Evolutionary conservation across 2,797 vertebrate species (phyloP).

Genomic region (Falco cherrug): DNA sequence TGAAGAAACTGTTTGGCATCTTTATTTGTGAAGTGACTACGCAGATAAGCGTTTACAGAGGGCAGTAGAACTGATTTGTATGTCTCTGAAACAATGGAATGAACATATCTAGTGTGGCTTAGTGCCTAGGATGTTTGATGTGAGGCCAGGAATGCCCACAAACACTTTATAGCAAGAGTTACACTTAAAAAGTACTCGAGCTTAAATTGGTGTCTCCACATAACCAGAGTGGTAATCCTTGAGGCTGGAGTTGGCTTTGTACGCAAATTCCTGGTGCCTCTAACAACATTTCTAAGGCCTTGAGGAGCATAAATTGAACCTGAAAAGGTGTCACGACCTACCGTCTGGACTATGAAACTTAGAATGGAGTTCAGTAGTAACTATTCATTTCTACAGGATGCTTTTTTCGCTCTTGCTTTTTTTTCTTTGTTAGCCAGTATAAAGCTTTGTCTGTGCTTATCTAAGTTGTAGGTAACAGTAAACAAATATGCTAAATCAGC

Average conservation of each 20-base stretch:
- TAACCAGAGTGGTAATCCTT: slow-evolving; percentile 23
- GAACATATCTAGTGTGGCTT: not conserved
- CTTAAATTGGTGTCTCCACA: not conserved
- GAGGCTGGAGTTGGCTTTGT: not conserved
- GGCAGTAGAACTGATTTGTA: not conserved
- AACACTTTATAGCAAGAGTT: slow-evolving; percentile 17
- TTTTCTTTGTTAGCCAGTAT: not conserved
- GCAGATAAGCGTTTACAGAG: not conserved
- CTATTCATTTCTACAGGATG: not conserved
- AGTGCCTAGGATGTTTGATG: slow-evolving; percentile 20
- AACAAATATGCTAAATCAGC: not conserved
- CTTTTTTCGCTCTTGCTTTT: not conserved
- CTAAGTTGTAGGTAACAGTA: not conserved
- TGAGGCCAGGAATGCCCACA: slow-evolving; percentile 40
- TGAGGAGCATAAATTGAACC: slow-evolving; percentile 8
- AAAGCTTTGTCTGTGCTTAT: not conserved
- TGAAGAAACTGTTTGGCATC: not conserved
- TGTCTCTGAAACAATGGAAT: not conserved
- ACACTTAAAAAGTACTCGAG: slow-evolving; percentile 30
- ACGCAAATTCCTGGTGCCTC: slow-evolving; percentile 35
- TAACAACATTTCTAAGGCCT: slow-evolving; percentile 24
- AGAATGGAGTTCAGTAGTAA: not conserved
- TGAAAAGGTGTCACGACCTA: slow-evolving; percentile 26
- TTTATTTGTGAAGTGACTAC: not conserved
- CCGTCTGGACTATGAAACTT: slow-evolving; percentile 7